Evolutionary conservation across 2,797 vertebrate genomes (phyloP).

Genomic region (Poeciliopsis gracilis): DNA sequence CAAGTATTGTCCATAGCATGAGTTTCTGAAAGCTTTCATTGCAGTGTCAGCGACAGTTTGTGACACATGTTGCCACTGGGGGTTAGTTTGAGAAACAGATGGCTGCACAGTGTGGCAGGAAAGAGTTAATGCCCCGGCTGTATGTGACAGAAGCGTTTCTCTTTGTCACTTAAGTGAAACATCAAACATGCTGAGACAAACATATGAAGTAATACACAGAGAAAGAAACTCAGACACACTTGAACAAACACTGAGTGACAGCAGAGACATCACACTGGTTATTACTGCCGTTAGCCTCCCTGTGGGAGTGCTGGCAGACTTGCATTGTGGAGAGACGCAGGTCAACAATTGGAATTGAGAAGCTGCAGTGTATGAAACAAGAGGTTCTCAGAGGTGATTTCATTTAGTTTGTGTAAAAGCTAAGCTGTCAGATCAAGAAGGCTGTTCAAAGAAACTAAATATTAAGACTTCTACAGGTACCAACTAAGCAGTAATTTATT

Average conservation of each 20-base stretch:
- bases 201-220: conserved; percentile 9
- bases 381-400: not conserved
- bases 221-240: not conserved
- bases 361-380: not conserved
- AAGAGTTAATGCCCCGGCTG: conserved; percentile 34
- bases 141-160: conserved; percentile 36
- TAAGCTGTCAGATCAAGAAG: not conserved
- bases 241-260: conserved; percentile 22
- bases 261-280: conserved; percentile 31
- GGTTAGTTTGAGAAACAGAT: conserved; percentile 46
- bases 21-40: conserved; percentile 13
- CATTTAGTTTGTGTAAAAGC: not conserved
- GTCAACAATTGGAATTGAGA: conserved; percentile 27
- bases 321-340: conserved; percentile 8
- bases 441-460: not conserved
- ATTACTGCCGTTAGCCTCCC: conserved; percentile 15
- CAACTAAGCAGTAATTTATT: not conserved
- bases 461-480: not conserved
- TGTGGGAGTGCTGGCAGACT: conserved; percentile 30
- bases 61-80: conserved; percentile 52
- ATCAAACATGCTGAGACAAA: conserved; percentile 37
- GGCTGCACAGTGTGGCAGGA: conserved; percentile 28
- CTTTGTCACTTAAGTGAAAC: conserved; percentile 14
- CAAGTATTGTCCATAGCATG: conserved; percentile 10
- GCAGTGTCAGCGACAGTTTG: conserved; percentile 31